Conservation (phyloP, 1,140 invertebrate species). For the Psix sp. region DNA sequence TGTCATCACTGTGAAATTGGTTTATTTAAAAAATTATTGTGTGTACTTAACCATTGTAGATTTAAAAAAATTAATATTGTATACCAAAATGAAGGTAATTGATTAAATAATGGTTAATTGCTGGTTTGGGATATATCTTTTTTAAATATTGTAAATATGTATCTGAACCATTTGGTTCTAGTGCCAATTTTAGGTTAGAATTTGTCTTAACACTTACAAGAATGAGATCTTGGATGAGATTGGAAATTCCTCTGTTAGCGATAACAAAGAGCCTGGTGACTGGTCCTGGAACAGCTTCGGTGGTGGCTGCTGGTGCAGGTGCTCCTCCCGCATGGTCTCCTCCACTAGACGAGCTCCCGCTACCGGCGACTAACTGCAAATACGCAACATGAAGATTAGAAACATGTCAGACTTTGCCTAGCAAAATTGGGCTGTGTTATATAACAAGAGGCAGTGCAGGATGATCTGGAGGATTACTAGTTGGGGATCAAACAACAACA, state of each 20-base stretch:
- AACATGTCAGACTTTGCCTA: too few relatives aligned
- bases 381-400: conserved; percentile 30
- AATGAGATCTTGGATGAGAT: conserved; percentile 90
- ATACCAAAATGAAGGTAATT: too few relatives aligned
- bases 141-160: too few relatives aligned
- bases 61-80: too few relatives aligned
- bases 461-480: conserved; percentile 59
- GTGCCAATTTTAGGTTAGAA: too few relatives aligned
- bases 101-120: too few relatives aligned
- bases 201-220: conserved; percentile 81
- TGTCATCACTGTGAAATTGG: too few relatives aligned
- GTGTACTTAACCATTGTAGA: too few relatives aligned
- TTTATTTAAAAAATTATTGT: too few relatives aligned
- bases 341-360: conserved; percentile 76
- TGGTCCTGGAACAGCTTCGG: conserved; percentile 89
- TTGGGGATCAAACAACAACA: conserved; percentile 60
- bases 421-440: conserved; percentile 47
- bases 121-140: too few relatives aligned
- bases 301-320: conserved; percentile 78
- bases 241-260: conserved; percentile 88
- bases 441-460: conserved; percentile 61
- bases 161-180: too few relatives aligned
- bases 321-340: conserved; percentile 79
- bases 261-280: conserved; percentile 89
- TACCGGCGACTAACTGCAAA: conserved; percentile 84